A percentile compares a stretch with the other conserved stretches of the same genome.
phyloP scores from a whole-genome alignment of 2,888 invertebrate genomes.

The Adineta ricciae region DNA sequence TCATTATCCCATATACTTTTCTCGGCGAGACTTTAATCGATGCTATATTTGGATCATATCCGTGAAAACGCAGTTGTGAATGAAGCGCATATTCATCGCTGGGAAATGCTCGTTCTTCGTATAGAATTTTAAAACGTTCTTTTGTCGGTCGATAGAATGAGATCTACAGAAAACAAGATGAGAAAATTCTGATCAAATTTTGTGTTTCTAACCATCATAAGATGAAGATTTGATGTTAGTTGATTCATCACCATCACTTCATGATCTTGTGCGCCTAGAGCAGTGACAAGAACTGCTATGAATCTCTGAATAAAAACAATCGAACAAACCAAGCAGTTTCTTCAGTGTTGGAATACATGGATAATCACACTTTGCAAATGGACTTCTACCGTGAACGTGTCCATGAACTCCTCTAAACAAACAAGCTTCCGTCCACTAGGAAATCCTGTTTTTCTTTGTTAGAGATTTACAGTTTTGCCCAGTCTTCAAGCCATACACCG shows the following conservation, averaged over 20 bases:
- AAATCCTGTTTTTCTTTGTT: neutral
- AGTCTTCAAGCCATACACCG: conserved; percentile 51
- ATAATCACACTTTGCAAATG: conserved; percentile 52
- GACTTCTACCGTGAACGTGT: conserved; percentile 48
- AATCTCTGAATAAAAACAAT: neutral
- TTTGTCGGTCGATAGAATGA: conserved; percentile 55
- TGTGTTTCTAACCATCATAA: conserved; percentile 49
- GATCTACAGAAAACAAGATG: conserved; percentile 41
- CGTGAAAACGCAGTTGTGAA: conserved; percentile 53
- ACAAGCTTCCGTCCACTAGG: neutral
- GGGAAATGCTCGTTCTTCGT: conserved; percentile 56
- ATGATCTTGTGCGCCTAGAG: conserved; percentile 45
- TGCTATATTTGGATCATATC: conserved; percentile 50
- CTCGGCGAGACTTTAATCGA: conserved; percentile 52
- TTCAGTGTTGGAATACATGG: conserved; percentile 44
- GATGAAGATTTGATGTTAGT: conserved; percentile 55
- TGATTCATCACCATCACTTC: conserved; percentile 56
- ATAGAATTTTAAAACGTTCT: conserved; percentile 53
- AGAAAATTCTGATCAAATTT: neutral
- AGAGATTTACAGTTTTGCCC: conserved; percentile 54
- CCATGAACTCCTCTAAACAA: conserved; percentile 42
- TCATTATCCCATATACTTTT: conserved; percentile 42
- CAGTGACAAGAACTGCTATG: too few relatives aligned
- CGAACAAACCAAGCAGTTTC: conserved; percentile 45
- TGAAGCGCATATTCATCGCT: conserved; percentile 56